Conservation (phyloP, 2,888 invertebrate species). For the Ennomos quercinarius region DNA sequence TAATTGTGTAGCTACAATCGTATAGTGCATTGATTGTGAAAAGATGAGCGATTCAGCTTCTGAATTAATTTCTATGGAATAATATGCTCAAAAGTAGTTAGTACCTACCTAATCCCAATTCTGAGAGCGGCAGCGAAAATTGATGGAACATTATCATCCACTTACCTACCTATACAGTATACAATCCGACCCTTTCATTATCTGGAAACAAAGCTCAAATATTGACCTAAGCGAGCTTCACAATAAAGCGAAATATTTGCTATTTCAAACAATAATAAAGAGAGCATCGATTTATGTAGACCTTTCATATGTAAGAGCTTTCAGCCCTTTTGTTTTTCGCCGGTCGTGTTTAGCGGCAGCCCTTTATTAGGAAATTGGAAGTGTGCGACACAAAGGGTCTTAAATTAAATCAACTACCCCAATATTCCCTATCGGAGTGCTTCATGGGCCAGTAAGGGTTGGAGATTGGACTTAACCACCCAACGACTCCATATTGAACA, state of each 20-base stretch:
- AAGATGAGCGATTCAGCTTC: background rate
- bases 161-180: conserved; percentile 25
- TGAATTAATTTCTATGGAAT: conserved; percentile 17
- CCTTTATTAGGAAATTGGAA: conserved; percentile 76
- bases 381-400: conserved; percentile 75
- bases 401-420: conserved; percentile 77
- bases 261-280: conserved; percentile 64
- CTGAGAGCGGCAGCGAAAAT: conserved; percentile 27
- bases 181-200: conserved; percentile 43
- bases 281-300: conserved; percentile 63
- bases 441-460: conserved; percentile 51
- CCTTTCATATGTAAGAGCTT: conserved; percentile 60
- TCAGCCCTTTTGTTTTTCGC: conserved; percentile 66
- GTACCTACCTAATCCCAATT: conserved; percentile 20
- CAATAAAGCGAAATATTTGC: conserved; percentile 56
- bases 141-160: conserved; percentile 38
- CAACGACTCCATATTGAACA: conserved; percentile 50
- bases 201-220: conserved; percentile 44
- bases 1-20: no score
- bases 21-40: conserved; percentile 1
- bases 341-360: conserved; percentile 59
- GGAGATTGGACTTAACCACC: conserved; percentile 48
- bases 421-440: conserved; percentile 69
- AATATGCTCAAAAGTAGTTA: conserved; percentile 25
- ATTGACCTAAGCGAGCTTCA: conserved; percentile 44